Conservation (phyloP, 1,140 invertebrate species). For the Diuraphis noxia region DNA sequence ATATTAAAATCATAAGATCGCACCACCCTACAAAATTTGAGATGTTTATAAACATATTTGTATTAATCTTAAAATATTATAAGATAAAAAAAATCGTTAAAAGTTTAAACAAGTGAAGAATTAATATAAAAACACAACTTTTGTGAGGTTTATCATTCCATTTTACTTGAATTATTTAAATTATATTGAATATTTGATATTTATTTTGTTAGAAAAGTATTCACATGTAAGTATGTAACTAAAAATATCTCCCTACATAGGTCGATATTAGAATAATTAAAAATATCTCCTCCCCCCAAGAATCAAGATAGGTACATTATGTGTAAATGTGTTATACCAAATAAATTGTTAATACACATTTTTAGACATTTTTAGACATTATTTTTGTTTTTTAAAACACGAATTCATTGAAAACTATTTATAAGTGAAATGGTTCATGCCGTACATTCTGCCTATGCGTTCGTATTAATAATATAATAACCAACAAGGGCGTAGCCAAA, state of each 20-base stretch:
- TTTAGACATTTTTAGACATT: not conserved
- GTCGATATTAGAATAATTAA: not conserved
- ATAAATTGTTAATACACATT: not conserved
- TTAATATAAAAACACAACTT: not conserved
- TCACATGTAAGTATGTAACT: not conserved
- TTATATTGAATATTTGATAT: not conserved
- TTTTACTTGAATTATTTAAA: not conserved
- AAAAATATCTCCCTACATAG: not conserved
- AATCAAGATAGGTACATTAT: not conserved
- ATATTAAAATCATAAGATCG: not conserved
- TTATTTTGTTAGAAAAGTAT: too few species aligned
- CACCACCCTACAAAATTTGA: not conserved
- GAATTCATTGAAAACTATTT: not conserved
- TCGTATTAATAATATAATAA: not conserved
- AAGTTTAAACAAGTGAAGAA: not conserved
- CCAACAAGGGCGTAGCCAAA: too few species aligned
- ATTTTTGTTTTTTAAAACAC: not conserved
- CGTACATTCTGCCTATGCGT: not conserved
- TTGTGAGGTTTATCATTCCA: not conserved
- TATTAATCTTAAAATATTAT: not conserved
- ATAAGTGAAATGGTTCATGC: not conserved
- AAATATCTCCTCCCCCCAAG: not conserved
- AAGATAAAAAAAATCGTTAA: not conserved
- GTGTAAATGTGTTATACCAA: too few species aligned
- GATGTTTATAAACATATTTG: not conserved